Conservation (phyloP, 2,797 vertebrate genomes). For the Artibeus lituratus region DNA sequence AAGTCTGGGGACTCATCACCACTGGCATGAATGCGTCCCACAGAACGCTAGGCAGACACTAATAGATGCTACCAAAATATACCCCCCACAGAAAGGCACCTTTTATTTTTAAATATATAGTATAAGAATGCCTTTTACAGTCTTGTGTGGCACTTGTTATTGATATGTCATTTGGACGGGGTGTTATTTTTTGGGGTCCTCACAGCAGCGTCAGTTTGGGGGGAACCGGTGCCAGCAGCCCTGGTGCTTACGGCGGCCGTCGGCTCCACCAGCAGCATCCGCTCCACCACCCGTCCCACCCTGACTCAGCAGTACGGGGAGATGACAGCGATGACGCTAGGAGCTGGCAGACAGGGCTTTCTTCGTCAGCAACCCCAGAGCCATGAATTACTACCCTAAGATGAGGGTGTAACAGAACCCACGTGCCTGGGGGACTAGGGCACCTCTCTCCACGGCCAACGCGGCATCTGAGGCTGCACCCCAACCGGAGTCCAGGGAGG, state of each 20-base stretch:
- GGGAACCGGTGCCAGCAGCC: neutral
- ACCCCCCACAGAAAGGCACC: neutral
- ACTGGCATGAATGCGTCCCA: neutral
- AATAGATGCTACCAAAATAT: neutral
- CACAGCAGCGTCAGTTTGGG: neutral
- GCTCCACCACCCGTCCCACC: no score
- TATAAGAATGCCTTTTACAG: neutral
- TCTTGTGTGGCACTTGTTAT: neutral
- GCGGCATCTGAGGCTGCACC: neutral
- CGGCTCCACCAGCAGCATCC: neutral
- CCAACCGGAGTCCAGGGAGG: neutral
- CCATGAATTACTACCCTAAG: neutral
- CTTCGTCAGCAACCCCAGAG: neutral
- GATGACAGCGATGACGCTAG: neutral
- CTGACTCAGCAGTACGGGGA: neutral
- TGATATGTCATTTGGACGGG: neutral
- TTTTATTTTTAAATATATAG: neutral
- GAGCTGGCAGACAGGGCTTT: neutral
- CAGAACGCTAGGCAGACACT: neutral
- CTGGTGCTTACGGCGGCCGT: neutral
- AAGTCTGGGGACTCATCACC: neutral
- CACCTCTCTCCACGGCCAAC: rapidly evolving
- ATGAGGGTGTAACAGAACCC: neutral
- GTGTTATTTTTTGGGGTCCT: neutral
- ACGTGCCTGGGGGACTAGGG: neutral